These are phyloP conservation scores for Pygocentrus nattereri DNA, from an alignment of 2,797 vertebrate species.

Conservation along the genomic window DNA sequence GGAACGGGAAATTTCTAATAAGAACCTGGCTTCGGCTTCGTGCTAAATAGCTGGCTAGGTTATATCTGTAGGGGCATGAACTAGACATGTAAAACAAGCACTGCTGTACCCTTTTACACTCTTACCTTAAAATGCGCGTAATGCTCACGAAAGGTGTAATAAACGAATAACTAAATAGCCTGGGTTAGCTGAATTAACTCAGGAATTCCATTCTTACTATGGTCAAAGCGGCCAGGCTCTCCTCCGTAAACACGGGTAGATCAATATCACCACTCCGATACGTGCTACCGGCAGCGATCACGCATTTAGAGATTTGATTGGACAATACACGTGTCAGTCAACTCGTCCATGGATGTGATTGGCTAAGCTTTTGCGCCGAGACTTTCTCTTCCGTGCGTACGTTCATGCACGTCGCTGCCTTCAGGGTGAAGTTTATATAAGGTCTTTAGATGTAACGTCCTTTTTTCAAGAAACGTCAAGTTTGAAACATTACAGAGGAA, in stretches of 20 bases:
- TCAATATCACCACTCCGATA: background rate
- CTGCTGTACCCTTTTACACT: background rate
- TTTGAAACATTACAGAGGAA: background rate
- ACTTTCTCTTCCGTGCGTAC: slow-evolving; percentile 40
- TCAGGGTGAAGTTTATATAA: slow-evolving; percentile 15
- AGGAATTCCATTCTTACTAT: background rate
- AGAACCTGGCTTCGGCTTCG: too few relatives aligned
- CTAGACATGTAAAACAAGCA: background rate
- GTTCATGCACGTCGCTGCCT: slow-evolving; percentile 17
- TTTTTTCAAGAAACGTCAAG: background rate
- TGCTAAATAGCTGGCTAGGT: background rate
- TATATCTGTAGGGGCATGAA: background rate
- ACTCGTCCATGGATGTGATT: slow-evolving; percentile 16
- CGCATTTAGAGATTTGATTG: slow-evolving; percentile 30
- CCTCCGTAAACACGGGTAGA: slow-evolving; percentile 10
- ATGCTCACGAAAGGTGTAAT: background rate
- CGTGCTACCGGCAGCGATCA: slow-evolving; percentile 5
- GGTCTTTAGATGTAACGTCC: background rate
- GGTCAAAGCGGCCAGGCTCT: background rate
- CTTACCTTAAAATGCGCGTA: slow-evolving; percentile 48
- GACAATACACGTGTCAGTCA: slow-evolving; percentile 38
- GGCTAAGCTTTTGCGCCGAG: background rate
- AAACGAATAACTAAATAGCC: background rate
- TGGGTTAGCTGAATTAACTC: slow-evolving; percentile 34
- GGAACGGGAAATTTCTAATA: too few relatives aligned